Base-by-base conservation (phyloP, 2,113 vertebrate genomes). In the Nicator chloris region DNA sequence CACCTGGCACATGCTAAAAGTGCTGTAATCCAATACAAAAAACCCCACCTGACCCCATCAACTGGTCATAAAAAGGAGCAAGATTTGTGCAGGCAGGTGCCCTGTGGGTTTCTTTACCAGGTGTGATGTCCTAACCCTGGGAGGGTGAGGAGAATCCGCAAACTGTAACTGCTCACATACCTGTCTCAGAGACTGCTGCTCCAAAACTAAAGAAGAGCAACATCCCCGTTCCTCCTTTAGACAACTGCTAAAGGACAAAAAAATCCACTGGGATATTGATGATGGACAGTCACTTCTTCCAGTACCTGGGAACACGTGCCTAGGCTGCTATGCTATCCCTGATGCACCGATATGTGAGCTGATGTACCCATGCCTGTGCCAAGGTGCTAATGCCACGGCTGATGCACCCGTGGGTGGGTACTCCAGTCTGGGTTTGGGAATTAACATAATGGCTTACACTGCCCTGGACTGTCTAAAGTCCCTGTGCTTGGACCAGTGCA, bases 391-490 rank as follows among this genome's bases (percentile, higher is more conserved):
- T 10, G 35, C 66, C 30, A 23, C 0, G 9, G 63, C 20, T 40
- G 40, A 39, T 35, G 40, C 8, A 33, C 15, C 28, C 12, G 4
- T 8, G 39, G 4, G 13, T 27, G 7, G 18, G 27, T 5, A 15
- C 31, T 45, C 27, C 54, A 24, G 15, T 3, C 37, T 7, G 61
- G 10, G n/a, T 19, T 5, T 24, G 11, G 42, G 42, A 39, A 61
- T 57, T 39, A 11, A 35, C 0, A 0, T 4, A 44, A 26, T 1
- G 1, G 24, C 17, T 61, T 27, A 42, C 42, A 14, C 7, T 23
- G 1, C 6, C 31, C 50, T 12, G 35, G 14, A 26, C 1, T 6
- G 26, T 5, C 28, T 57, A 51, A 21, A 26, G 15, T 7, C 26
- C 7, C 31, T 2, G 13, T 18, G 37, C 15, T 47, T 11, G 35